These are phyloP conservation scores for Petroica traversi DNA, from an alignment of 2,113 vertebrate species.

Conservation along the genomic window DNA sequence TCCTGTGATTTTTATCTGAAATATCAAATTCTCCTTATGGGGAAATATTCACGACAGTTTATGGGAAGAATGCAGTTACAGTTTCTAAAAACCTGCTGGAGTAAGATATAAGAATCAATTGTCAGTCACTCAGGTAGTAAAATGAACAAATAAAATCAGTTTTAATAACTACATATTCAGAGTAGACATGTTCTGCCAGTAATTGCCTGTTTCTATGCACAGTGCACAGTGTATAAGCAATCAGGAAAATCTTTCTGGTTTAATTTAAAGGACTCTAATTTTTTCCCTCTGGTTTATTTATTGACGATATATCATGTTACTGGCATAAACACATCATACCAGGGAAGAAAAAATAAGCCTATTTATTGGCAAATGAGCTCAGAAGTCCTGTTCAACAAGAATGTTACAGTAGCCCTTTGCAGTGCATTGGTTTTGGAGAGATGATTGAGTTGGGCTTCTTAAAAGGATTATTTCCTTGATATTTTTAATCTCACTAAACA, in stretches of 20 bases:
- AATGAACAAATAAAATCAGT: constrained; percentile 21
- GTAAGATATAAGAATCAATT: neutral
- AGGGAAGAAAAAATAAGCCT: neutral
- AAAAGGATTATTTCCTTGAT: neutral
- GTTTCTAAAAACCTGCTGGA: neutral
- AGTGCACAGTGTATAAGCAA: neutral
- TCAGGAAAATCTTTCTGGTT: constrained; percentile 19
- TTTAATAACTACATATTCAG: constrained; percentile 15
- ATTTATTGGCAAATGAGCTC: neutral
- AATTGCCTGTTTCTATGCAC: neutral
- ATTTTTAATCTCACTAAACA: neutral
- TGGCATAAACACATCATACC: neutral
- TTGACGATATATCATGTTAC: constrained; percentile 16
- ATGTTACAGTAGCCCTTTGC: neutral
- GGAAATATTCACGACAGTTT: constrained; percentile 23
- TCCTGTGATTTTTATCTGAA: constrained; percentile 47
- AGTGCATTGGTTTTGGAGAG: neutral
- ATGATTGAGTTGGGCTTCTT: neutral
- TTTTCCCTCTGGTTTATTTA: constrained; percentile 45
- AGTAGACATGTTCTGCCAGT: neutral
- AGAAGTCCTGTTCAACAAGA: neutral
- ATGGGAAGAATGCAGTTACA: neutral
- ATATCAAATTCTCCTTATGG: neutral
- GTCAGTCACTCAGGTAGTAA: neutral
- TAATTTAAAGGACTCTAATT: constrained; percentile 47